Evolutionary conservation across 30 jellyfish, hydroid and myxozoan species (phyloP).

Genomic region (Hydra vulgaris): DNA sequence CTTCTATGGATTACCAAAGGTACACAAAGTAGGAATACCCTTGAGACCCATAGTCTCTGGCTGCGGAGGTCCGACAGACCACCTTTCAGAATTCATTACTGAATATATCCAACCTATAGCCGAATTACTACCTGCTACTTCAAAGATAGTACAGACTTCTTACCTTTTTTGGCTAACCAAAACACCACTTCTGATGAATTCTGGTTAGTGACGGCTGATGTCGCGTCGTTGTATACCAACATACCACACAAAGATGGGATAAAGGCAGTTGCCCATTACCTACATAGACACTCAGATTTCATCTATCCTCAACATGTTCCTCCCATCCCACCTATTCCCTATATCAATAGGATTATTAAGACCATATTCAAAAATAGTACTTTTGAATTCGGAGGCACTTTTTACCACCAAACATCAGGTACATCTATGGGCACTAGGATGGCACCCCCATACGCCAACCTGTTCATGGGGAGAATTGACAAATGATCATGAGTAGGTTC

Average conservation of each 20-base stretch:
- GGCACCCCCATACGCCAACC: conserved; percentile 11
- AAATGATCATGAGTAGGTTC: not conserved
- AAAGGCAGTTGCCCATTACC: not conserved
- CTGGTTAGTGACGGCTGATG: not conserved
- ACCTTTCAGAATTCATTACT: conserved; percentile 3
- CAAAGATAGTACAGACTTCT: conserved; percentile 1
- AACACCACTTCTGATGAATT: not conserved
- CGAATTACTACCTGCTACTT: conserved; percentile 4
- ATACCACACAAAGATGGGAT: not conserved
- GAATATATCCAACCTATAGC: conserved; percentile 8
- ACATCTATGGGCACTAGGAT: conserved; percentile 7
- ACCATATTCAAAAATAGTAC: not conserved
- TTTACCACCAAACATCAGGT: not conserved
- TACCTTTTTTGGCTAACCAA: not conserved
- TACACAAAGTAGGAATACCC: not conserved
- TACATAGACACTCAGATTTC: not conserved
- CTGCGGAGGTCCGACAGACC: conserved; percentile 6
- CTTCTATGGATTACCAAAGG: conserved; percentile 14
- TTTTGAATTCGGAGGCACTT: not conserved
- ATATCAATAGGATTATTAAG: not conserved
- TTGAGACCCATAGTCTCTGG: conserved; percentile 14
- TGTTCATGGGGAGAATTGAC: not conserved
- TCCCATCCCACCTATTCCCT: not conserved
- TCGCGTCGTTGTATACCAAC: conserved; percentile 11
- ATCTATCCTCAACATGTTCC: not conserved